Evolutionary conservation across 2,797 vertebrate species (phyloP), one percentile per base, ranked within the genome.

Genomic region (Silurus aristotelis): DNA sequence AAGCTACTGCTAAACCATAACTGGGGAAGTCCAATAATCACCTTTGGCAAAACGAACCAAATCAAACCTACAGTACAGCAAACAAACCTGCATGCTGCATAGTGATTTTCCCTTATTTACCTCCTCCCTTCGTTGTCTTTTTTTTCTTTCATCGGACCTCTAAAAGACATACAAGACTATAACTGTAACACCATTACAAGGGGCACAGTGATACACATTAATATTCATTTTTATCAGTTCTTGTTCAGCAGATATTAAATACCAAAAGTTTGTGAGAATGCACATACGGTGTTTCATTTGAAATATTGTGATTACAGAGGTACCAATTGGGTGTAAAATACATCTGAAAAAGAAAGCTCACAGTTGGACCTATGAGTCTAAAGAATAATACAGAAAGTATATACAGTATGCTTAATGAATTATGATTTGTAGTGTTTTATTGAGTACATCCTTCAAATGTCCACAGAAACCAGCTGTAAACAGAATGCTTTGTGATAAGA

Each of bases 191-290:
- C 22, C 38, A 60, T 63, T 84, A 70, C 77, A 48, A 25, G 43
- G n/a, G 25, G 3, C 46, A 15, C 25, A 20, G 56, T 58, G 84
- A 22, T 25, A 27, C 70, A 46, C 48, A 80, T 80, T 43, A 63
- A 70, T 71, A 52, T 64, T 63, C 64, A 80, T 56, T 55, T 38
- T 10, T 67, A 72, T 85, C 71, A 80, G 48, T 52, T 2, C 4
- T 52, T 52, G 48, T 52, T 52, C 48, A 64, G 1, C 63, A 66
- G n/a, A 80, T 55, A 70, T 5, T 63, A 19, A 52, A 9, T n/a
- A 81, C 63, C 52, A 20, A 17, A 14, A 6, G 27, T 79, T 6
- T 22, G 19, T 15, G 6, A 38, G 7, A 56, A 63, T 46, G 43
- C 46, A 7, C 22, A 17, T 38, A 3, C 61, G 9, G 19, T 48